These are phyloP conservation scores for Planococcus citri DNA, from an alignment of 1,140 invertebrate species.

Conservation along the genomic window DNA sequence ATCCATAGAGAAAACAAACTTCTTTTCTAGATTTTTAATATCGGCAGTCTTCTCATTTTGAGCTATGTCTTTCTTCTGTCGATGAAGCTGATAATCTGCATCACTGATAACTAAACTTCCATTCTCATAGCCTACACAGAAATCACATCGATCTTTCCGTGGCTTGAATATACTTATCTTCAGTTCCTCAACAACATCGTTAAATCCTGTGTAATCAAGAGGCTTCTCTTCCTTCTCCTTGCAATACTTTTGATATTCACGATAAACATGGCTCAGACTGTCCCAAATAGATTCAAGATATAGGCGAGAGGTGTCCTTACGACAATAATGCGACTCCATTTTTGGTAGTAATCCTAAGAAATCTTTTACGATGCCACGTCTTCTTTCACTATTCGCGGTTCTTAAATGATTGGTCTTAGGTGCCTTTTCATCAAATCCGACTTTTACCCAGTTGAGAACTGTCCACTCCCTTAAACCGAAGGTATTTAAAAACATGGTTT, in stretches of 20 bases:
- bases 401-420: background rate
- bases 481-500: slow-evolving; percentile 24
- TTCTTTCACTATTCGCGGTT: background rate
- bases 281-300: slow-evolving; percentile 15
- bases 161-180: slow-evolving; percentile 31
- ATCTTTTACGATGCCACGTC: background rate
- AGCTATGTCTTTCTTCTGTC: slow-evolving; percentile 28
- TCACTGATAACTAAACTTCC: slow-evolving; percentile 31
- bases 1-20: slow-evolving; percentile 27
- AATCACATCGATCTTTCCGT: slow-evolving; percentile 34
- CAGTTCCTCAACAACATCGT: slow-evolving; percentile 28
- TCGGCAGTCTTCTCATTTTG: slow-evolving; percentile 28
- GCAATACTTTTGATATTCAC: slow-evolving; percentile 15
- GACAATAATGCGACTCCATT: slow-evolving; percentile 5
- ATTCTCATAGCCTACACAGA: slow-evolving; percentile 30
- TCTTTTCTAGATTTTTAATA: slow-evolving; percentile 22
- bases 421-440: background rate
- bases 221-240: slow-evolving; percentile 21
- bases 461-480: slow-evolving; percentile 24
- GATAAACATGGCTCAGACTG: background rate
- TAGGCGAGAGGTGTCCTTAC: background rate
- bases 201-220: slow-evolving; percentile 18
- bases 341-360: slow-evolving; percentile 5
- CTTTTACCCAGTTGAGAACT: slow-evolving; percentile 23
- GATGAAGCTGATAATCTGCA: slow-evolving; percentile 29